Percentiles rank a stretch among this genome's conserved stretches.
Evolutionary conservation across 64 coral and sea anemone species (phyloP).

Genomic region (Pocillopora verrucosa): DNA sequence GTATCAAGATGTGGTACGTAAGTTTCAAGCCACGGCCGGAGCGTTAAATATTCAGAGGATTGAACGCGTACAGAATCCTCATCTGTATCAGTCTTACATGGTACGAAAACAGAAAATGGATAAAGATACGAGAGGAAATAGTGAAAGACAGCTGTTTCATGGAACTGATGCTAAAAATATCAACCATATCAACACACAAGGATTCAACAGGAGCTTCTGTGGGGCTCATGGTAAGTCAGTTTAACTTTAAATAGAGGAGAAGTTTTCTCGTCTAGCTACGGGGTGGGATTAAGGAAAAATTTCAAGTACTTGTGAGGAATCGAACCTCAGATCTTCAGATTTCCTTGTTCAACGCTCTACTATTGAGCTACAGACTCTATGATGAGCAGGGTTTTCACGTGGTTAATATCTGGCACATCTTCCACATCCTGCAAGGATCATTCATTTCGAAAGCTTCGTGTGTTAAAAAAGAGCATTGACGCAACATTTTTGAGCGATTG

Average conservation of each 20-base stretch:
- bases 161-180: conserved; percentile 26
- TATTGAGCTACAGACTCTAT: neutral
- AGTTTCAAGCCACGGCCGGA: conserved; percentile 11
- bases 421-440: too few species aligned
- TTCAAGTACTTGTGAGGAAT: too few species aligned
- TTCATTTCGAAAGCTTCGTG: too few species aligned
- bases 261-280: too few species aligned
- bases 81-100: conserved; percentile 31
- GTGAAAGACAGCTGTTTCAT: conserved; percentile 42
- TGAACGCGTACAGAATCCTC: conserved; percentile 56
- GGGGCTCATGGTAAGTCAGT: conserved; percentile 33
- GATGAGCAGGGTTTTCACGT: too few species aligned
- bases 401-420: too few species aligned
- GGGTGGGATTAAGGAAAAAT: too few species aligned
- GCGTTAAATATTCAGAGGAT: neutral
- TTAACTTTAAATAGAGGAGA: too few species aligned
- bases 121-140: conserved; percentile 49
- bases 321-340: too few species aligned
- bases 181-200: conserved; percentile 14
- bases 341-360: too few species aligned
- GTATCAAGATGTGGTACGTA: conserved; percentile 8
- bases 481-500: too few species aligned
- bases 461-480: too few species aligned
- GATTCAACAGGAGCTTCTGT: conserved; percentile 55
- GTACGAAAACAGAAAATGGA: conserved; percentile 49